Base-by-base conservation (phyloP, 2,888 invertebrate species). In the Trichogramma dendrolimi region DNA sequence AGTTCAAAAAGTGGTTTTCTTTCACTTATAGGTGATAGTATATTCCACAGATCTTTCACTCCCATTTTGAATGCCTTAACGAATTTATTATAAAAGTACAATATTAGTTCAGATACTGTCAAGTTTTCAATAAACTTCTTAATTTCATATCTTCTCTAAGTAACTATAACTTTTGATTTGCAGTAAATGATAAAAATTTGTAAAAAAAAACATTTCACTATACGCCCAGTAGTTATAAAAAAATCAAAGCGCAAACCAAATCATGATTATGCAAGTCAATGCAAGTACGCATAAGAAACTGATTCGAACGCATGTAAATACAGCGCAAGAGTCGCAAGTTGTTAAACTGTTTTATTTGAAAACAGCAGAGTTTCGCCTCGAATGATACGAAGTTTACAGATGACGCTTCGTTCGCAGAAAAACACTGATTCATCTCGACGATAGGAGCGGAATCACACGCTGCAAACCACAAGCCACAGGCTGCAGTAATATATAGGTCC, bases 21-120 rank as follows among this genome's bases (percentile, higher is more conserved):
- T 71, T 91, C 90, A 70, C 89, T 86, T 69, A 88, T 86, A 0
- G 94, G 92, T 4, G 86, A 83, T 67, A 95, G 78, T 61, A 94
- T 84, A 38, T 84, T 82, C 95, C 95, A 96, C 61, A 96, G 81
- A 67, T 91, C 89, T 80, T 91, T 93, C 1, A 96, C 90, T 6
- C 95, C 95, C 95, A 95, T 95, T 71, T 67, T 69, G 27, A 27
- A 27, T 27, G 27, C 27, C 27, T 27, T 27, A 27, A 27, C 27
- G 27, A 27, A 27, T 27, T 27, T 27, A 27, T 27, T 27, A 27
- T 27, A 27, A 2, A 27, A 27, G 27, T 27, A 2, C 27, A 27
- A 27, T 27, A 27, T 27, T 27, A 27, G 27, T 27, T 27, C 27
- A 27, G 27, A 27, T 27, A 27, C 27, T 27, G 3, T 2, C 27